These are phyloP conservation scores for Octodonta nipae DNA, from an alignment of 2,888 invertebrate genomes.

Conservation along the genomic window DNA sequence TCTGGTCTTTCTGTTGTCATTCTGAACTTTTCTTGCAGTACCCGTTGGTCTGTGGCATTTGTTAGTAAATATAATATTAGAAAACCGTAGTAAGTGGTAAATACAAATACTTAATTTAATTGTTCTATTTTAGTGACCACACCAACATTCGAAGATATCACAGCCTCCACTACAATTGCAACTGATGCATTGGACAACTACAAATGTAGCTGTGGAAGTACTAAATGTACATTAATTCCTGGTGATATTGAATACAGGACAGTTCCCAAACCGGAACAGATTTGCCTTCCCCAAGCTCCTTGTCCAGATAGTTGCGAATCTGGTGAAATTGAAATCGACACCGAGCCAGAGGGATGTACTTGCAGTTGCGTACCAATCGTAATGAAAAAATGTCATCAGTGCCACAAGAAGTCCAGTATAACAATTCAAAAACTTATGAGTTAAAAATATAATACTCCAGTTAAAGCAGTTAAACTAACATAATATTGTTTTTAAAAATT, in stretches of 20 bases:
- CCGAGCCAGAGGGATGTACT: slow-evolving; percentile 2
- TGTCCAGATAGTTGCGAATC: slow-evolving; percentile 13
- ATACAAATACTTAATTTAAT: no score
- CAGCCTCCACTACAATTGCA: no score
- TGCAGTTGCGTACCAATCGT: slow-evolving; percentile 9
- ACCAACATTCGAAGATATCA: slow-evolving; percentile 15
- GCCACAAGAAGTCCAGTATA: slow-evolving; percentile 7
- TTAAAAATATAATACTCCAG: no score
- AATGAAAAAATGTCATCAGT: slow-evolving; percentile 5
- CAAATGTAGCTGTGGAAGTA: slow-evolving; percentile 5
- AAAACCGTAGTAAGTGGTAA: no score
- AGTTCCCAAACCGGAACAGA: slow-evolving; percentile 13
- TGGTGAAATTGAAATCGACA: slow-evolving; percentile 6
- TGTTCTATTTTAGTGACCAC: slow-evolving; percentile 11
- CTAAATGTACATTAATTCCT: slow-evolving; percentile 17
- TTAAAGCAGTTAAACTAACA: no score
- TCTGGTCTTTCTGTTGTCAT: no score
- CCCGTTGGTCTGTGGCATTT: no score
- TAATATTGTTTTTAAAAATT: no score
- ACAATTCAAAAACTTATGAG: background rate
- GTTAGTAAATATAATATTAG: no score
- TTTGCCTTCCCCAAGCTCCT: slow-evolving; percentile 9
- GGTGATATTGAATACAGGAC: slow-evolving; percentile 23
- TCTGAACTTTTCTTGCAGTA: no score
- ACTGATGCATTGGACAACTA: slow-evolving; percentile 4